Base-by-base conservation (phyloP, 2,113 vertebrate genomes). In the Propithecus coquereli region DNA sequence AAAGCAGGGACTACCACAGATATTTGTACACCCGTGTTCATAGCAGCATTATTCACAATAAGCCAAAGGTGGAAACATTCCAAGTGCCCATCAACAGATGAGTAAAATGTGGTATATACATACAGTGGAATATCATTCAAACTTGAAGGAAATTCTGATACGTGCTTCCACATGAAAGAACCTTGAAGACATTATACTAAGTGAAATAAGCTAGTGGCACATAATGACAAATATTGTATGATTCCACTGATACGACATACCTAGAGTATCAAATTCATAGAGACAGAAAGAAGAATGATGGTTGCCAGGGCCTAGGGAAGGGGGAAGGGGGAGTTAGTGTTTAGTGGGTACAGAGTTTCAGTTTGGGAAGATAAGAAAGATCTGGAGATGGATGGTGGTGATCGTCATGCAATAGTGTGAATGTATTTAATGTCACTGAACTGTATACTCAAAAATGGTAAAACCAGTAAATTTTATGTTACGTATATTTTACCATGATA, bases 361-460 rank as follows among this genome's bases (percentile, higher is more conserved):
- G 7, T 92, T 65, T 71, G 40, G 40, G 57, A 80, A 73, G 63
- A 70, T 77, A 59, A 79, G 61, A 63, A 40, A 30, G 16, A 85
- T 95, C 81, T 59, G 52, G 89, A 95, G n/a, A 92, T 43, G 45
- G 66, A 43, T 65, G 25, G 71, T 93, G 20, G 83, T 91, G n/a
- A 37, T 87, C 30, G 27, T 84, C 74, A 57, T 18, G 34, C 10
- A 90, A 50, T 30, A 90, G 3, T 82, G 20, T 57, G 40, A 79
- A 18, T 86, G 14, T 68, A 63, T 11, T 91, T 81, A 32, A 85
- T 81, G 65, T 32, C 65, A 25, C 50, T 45, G 50, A 90, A 84
- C 14, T 65, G 22, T 70, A 59, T 6, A 37, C 43, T 70, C 77
- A 30, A 68, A 87, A 95, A 66, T 79, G 18, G 14, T 77, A 87